Base-by-base conservation (phyloP, 2,113 vertebrate species). In the Picathartes gymnocephalus region DNA sequence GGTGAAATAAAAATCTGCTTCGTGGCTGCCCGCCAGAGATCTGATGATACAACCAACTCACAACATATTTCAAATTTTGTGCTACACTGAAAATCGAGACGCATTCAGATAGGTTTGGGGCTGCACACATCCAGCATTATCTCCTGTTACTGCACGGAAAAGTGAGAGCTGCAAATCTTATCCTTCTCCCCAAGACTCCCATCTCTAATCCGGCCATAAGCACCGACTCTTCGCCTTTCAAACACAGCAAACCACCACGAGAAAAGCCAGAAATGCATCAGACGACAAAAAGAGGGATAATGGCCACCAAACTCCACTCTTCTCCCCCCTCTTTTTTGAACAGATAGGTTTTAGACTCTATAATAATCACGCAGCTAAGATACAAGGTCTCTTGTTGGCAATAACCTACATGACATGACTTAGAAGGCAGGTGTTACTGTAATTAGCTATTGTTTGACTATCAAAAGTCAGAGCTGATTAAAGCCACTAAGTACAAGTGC, bases 371-470 rank as follows among this genome's bases (percentile, higher is more conserved):
- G 97, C 98, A 97, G 98, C 97, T 98, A 98, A 95, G 98, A 98
- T 98, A 98, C 98, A 98, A 98, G 98, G 97, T 98, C 98, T 95
- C 98, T 98, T 98, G 98, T 98, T 98, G 98, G 98, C 98, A 98
- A 97, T 98, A 98, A 98, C 98, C 98, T 97, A 95, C 98, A 92
- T 98, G 98, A 98, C 98, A 98, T 98, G 98, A 98, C 98, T 98
- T 97, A 97, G 98, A 98, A 98, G 99, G 99, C 99, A 99, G 99
- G 99, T 99, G 99, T 98, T 98, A 99, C 99, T 99, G 99, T 99
- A 99, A 99, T 99, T 99, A 99, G 99, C 99, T 99, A 99, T 99
- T 99, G 99, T 99, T 99, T 99, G 99, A 99, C 99, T 99, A 99
- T 99, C 99, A 99, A 99, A 99, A 99, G 99, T 99, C 99, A 98